phyloP scores from a whole-genome alignment of 1,140 invertebrate species.

The Spodoptera litura region DNA sequence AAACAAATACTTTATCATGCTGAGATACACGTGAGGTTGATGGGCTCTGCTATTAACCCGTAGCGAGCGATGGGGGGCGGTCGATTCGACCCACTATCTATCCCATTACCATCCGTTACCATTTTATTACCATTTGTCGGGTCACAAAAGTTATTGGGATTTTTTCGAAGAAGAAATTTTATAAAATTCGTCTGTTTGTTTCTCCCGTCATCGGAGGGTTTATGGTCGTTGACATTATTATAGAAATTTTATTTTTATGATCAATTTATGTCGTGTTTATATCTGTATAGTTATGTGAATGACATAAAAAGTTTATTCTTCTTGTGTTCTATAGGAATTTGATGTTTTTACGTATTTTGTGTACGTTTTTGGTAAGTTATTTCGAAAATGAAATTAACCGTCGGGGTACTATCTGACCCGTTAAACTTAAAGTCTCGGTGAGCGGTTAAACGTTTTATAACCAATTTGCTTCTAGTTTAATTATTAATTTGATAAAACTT shows the following conservation, averaged over 20 bases:
- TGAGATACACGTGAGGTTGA: constrained; percentile 1
- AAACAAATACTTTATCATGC: constrained; percentile 46
- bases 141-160: constrained; percentile 45
- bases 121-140: constrained; percentile 55
- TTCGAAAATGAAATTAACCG: not conserved
- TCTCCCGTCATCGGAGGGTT: constrained; percentile 13
- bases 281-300: constrained; percentile 29
- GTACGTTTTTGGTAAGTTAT: constrained; percentile 3
- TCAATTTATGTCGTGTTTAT: not conserved
- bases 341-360: constrained; percentile 27
- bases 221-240: constrained; percentile 31
- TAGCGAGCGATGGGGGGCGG: constrained; percentile 41
- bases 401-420: not conserved
- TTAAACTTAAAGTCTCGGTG: not conserved
- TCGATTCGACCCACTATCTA: constrained; percentile 43
- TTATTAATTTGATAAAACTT: constrained; percentile 31
- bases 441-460: constrained; percentile 6
- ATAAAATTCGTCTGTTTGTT: constrained; percentile 26
- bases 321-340: constrained; percentile 31
- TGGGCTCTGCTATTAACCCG: constrained; percentile 35
- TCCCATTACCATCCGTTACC: constrained; percentile 49
- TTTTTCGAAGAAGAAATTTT: constrained; percentile 4
- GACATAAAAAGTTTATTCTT: constrained; percentile 38
- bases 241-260: constrained; percentile 28
- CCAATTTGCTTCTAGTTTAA: constrained; percentile 31